Percentiles rank a stretch among this genome's conserved stretches.
Conservation (phyloP, 2,888 invertebrate genomes). For the Allolobophora icterica region DNA sequence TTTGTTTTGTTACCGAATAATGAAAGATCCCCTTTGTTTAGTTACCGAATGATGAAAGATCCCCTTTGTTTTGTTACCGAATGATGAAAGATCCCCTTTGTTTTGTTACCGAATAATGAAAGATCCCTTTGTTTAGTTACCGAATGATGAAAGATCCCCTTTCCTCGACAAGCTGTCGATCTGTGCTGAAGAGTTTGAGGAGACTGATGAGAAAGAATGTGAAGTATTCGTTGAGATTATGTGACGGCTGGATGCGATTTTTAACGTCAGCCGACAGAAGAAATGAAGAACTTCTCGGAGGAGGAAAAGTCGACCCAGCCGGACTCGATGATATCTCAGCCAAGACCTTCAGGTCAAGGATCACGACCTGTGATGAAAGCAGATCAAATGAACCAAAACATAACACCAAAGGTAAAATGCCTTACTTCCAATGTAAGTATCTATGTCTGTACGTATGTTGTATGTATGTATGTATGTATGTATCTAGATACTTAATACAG, state of each 20-base stretch:
- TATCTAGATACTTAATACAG: too few species aligned
- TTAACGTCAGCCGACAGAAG: slow-evolving; percentile 39
- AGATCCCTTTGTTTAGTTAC: slow-evolving; percentile 76
- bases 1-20: slow-evolving; percentile 92
- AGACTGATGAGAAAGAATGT: slow-evolving; percentile 86
- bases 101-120: slow-evolving; percentile 97
- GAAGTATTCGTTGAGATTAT: slow-evolving; percentile 70
- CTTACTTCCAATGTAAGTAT: not conserved
- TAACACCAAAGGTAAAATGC: not conserved
- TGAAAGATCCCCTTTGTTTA: slow-evolving; percentile 91
- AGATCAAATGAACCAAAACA: slow-evolving; percentile 21
- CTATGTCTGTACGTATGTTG: too few species aligned
- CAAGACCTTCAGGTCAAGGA: slow-evolving; percentile 84
- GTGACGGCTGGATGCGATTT: slow-evolving; percentile 39
- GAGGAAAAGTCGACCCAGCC: slow-evolving; percentile 49
- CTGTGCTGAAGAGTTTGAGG: slow-evolving; percentile 82
- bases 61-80: slow-evolving; percentile 92
- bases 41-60: slow-evolving; percentile 93
- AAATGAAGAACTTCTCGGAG: not conserved
- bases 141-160: slow-evolving; percentile 93
- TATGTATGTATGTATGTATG: too few species aligned
- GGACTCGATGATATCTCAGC: slow-evolving; percentile 72
- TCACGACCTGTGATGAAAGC: slow-evolving; percentile 75
- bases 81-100: slow-evolving; percentile 93
- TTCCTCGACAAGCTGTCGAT: slow-evolving; percentile 84